Evolutionary conservation across 1,140 invertebrate genomes (phyloP).

Genomic region (roundworm (Caenorhabditis elegans)): DNA sequence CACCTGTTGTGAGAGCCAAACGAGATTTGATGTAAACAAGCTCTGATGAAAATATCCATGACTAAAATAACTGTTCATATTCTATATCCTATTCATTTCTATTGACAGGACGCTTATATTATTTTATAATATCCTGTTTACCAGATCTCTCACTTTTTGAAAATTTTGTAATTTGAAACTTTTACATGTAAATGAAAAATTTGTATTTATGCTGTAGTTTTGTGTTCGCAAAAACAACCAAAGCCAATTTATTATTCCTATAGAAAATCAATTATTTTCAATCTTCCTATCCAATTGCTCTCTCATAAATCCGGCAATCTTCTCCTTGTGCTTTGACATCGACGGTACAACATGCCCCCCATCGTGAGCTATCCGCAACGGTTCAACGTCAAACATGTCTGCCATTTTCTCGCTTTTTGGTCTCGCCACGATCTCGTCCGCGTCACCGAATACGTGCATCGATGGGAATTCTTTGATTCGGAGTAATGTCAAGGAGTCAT

Average conservation of each 20-base stretch:
- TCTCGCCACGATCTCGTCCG: conserved; percentile 25
- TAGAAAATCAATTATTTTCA: too few relatives aligned
- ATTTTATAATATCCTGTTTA: too few relatives aligned
- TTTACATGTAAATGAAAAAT: background rate
- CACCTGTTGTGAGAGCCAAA: too few relatives aligned
- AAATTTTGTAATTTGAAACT: background rate
- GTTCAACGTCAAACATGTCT: background rate
- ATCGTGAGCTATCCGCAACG: conserved; percentile 6
- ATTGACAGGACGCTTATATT: too few relatives aligned
- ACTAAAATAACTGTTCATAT: too few relatives aligned
- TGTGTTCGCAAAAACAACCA: too few relatives aligned
- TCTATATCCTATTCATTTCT: too few relatives aligned
- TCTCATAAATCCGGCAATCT: background rate
- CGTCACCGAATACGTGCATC: conserved; percentile 28
- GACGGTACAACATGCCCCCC: conserved; percentile 38
- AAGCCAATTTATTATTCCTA: too few relatives aligned
- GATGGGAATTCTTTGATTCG: conserved; percentile 13
- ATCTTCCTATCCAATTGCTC: background rate
- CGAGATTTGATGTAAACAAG: background rate
- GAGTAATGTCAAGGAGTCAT: background rate
- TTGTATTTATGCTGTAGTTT: too few relatives aligned
- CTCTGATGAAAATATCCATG: too few relatives aligned
- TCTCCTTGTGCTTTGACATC: conserved; percentile 6
- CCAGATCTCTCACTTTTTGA: background rate
- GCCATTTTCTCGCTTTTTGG: conserved; percentile 21